Evolutionary conservation across 2,113 vertebrate species (phyloP).

Genomic region (Sinocyclocheilus anophthalmus): DNA sequence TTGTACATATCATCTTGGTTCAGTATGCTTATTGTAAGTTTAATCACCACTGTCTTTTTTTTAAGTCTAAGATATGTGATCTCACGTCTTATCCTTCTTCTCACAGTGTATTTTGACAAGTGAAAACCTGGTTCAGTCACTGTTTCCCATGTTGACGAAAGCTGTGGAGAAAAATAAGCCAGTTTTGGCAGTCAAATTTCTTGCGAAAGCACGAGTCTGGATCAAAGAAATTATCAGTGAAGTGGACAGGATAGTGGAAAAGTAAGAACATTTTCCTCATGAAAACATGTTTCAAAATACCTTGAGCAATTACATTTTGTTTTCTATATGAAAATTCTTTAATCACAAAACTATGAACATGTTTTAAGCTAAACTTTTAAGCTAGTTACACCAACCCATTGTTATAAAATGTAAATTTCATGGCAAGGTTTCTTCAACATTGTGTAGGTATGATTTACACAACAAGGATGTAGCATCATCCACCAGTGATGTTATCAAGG

Average conservation of each 20-base stretch:
- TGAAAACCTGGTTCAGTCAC: slow-evolving; percentile 22
- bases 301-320: background rate
- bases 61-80: background rate
- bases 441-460: background rate
- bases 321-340: background rate
- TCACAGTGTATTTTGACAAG: slow-evolving; percentile 32
- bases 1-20: background rate
- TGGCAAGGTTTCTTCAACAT: background rate
- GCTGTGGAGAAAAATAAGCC: slow-evolving; percentile 17
- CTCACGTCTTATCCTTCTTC: background rate
- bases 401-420: background rate
- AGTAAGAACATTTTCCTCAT: background rate
- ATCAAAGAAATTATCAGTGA: slow-evolving; percentile 27
- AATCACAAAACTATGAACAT: background rate
- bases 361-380: background rate
- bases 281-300: background rate
- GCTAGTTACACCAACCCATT: background rate
- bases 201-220: slow-evolving; percentile 15
- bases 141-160: slow-evolving; percentile 20
- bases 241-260: slow-evolving; percentile 27
- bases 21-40: background rate
- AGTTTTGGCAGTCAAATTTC: background rate
- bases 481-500: slow-evolving; percentile 31
- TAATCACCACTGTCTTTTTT: background rate
- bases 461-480: background rate